Percentiles rank a stretch among this genome's conserved stretches.
Evolutionary conservation across 2,113 vertebrate genomes (phyloP).

Genomic region (Oryzias javanicus): DNA sequence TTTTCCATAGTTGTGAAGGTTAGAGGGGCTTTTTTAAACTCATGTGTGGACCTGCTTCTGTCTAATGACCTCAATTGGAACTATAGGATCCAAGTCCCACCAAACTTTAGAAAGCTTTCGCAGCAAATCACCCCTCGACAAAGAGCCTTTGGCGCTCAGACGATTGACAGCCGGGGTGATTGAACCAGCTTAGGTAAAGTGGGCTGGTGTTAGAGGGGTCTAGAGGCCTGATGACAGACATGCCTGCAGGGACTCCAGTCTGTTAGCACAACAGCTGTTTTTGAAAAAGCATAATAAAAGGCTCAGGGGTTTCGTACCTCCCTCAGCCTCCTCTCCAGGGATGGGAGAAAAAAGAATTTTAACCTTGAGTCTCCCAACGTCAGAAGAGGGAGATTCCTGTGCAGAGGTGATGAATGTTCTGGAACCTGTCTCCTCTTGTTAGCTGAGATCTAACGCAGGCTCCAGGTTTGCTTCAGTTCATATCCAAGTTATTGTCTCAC

Average conservation of each 20-base stretch:
- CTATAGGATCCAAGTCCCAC: constrained; percentile 18
- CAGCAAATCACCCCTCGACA: constrained; percentile 41
- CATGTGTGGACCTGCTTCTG: constrained; percentile 65
- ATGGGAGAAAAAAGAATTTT: constrained; percentile 42
- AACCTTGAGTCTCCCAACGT: constrained; percentile 58
- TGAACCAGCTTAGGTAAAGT: constrained; percentile 57
- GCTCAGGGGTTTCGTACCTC: constrained; percentile 42
- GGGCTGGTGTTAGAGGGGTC: constrained; percentile 47
- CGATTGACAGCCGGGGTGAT: constrained; percentile 64
- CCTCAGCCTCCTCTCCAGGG: constrained; percentile 37
- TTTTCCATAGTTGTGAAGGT: constrained; percentile 13
- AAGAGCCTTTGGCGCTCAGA: constrained; percentile 48
- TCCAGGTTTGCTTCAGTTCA: constrained; percentile 47
- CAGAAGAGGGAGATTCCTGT: constrained; percentile 64
- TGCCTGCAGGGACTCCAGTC: constrained; percentile 54
- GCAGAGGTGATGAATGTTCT: constrained; percentile 68
- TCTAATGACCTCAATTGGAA: constrained; percentile 39
- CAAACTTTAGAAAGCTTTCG: constrained; percentile 52
- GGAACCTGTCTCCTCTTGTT: constrained; percentile 75
- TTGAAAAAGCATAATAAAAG: constrained; percentile 75
- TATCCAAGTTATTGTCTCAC: constrained; percentile 39
- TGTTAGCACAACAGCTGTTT: constrained; percentile 78
- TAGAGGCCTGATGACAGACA: constrained; percentile 71
- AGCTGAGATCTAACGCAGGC: constrained; percentile 28
- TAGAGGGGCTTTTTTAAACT: constrained; percentile 35